Conservation (phyloP, 1,140 invertebrate species). For the Diuraphis noxia region DNA sequence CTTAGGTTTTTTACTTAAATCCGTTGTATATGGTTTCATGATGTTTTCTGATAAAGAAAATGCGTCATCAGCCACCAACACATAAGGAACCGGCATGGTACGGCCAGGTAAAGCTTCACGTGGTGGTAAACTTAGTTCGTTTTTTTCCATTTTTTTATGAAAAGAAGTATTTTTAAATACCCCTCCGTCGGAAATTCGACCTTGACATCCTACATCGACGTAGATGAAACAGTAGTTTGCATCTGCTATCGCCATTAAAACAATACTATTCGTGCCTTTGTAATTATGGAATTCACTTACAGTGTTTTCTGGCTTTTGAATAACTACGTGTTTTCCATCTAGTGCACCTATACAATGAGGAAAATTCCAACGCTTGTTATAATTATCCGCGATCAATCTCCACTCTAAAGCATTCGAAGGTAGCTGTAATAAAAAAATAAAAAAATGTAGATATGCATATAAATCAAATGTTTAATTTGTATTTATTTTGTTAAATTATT, state of each 20-base stretch:
- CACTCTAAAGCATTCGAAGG: constrained; percentile 54
- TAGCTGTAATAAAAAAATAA: constrained; percentile 42
- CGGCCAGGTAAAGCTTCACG: constrained; percentile 57
- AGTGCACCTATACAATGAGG: constrained; percentile 62
- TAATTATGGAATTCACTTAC: constrained; percentile 63
- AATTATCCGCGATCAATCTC: constrained; percentile 58
- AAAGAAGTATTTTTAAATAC: constrained; percentile 59
- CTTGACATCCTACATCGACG: constrained; percentile 61
- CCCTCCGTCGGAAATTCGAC: constrained; percentile 60
- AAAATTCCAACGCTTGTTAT: constrained; percentile 61
- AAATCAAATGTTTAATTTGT: background rate
- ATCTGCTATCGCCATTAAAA: constrained; percentile 60
- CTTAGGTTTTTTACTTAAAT: constrained; percentile 51
- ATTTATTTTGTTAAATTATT: background rate
- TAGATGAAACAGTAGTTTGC: constrained; percentile 58
- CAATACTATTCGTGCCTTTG: constrained; percentile 61
- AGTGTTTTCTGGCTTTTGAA: constrained; percentile 59
- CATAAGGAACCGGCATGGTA: constrained; percentile 58
- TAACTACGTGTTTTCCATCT: constrained; percentile 62
- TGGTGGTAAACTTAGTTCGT: constrained; percentile 58
- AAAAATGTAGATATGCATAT: constrained; percentile 8
- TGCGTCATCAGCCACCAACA: constrained; percentile 61
- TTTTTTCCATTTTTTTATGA: constrained; percentile 58
- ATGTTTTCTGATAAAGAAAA: constrained; percentile 58
- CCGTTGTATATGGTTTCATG: constrained; percentile 58